Evolutionary conservation across 2,888 invertebrate genomes (phyloP).

Genomic region (Campoletis raptor): DNA sequence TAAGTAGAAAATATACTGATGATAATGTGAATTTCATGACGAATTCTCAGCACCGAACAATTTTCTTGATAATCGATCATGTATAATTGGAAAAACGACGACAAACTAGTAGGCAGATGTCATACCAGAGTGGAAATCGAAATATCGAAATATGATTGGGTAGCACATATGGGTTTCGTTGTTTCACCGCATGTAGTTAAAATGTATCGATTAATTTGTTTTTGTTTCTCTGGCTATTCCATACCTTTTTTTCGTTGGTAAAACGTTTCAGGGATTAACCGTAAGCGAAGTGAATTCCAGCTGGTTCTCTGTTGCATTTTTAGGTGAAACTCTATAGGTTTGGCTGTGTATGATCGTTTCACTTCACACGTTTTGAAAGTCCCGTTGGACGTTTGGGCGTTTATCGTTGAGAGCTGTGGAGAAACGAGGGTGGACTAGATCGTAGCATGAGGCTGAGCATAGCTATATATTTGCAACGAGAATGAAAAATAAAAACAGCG

Average conservation of each 20-base stretch:
- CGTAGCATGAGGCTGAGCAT: neutral
- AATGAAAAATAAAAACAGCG: conserved; percentile 23
- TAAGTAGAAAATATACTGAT: neutral
- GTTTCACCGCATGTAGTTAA: conserved; percentile 17
- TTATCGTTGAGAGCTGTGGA: conserved; percentile 45
- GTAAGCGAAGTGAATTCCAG: conserved; percentile 51
- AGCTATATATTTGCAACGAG: neutral
- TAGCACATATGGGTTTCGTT: neutral
- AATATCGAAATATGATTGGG: conserved; percentile 52
- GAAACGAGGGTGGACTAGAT: conserved; percentile 24
- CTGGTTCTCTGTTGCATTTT: conserved; percentile 31
- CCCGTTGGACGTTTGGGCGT: conserved; percentile 43
- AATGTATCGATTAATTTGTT: conserved; percentile 46
- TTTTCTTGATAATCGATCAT: neutral
- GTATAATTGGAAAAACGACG: neutral
- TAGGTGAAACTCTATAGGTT: conserved; percentile 20
- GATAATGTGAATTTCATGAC: neutral
- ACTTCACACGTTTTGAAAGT: conserved; percentile 59
- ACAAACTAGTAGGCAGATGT: conserved; percentile 11
- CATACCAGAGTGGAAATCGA: conserved; percentile 18
- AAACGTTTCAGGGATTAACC: conserved; percentile 62
- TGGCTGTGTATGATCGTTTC: conserved; percentile 50
- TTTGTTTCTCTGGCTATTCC: conserved; percentile 7
- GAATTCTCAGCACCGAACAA: neutral
- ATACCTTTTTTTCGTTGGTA: conserved; percentile 9